Conservation (phyloP, 2,797 vertebrate species). For the Parauchenoglanis punctatus region DNA sequence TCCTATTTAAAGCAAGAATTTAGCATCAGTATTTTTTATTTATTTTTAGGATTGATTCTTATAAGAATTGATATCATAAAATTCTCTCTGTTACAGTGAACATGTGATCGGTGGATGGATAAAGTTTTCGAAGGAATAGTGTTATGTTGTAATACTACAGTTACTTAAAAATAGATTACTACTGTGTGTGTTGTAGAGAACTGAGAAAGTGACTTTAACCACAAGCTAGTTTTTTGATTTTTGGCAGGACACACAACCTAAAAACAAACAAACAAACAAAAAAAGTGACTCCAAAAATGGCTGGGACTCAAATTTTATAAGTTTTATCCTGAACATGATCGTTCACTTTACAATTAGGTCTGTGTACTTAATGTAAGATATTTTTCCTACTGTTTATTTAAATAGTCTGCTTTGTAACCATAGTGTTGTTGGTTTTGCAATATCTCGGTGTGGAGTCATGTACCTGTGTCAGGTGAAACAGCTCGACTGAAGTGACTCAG, state of each 20-base stretch:
- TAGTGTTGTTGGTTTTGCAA: background rate
- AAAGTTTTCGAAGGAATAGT: no score
- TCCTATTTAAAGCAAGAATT: background rate
- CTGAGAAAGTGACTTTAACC: background rate
- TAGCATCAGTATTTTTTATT: background rate
- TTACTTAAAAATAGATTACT: no score
- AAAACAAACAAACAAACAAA: background rate
- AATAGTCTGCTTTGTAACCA: background rate
- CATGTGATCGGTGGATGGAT: background rate
- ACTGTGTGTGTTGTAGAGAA: background rate
- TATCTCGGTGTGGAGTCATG: background rate
- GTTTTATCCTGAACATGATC: background rate
- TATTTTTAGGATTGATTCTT: background rate
- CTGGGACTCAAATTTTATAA: background rate
- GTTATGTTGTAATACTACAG: no score
- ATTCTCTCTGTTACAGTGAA: background rate
- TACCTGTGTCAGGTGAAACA: background rate
- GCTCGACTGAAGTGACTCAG: conserved; percentile 16
- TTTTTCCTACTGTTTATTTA: background rate
- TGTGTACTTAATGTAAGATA: background rate
- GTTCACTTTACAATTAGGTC: background rate
- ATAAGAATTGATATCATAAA: background rate
- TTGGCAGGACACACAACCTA: no score
- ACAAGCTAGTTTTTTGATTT: background rate
- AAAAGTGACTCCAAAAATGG: background rate